Percentiles rank a stretch among this genome's conserved stretches.
Evolutionary conservation across 2,888 invertebrate genomes (phyloP).

Genomic region (Mesorhabditis belari): DNA sequence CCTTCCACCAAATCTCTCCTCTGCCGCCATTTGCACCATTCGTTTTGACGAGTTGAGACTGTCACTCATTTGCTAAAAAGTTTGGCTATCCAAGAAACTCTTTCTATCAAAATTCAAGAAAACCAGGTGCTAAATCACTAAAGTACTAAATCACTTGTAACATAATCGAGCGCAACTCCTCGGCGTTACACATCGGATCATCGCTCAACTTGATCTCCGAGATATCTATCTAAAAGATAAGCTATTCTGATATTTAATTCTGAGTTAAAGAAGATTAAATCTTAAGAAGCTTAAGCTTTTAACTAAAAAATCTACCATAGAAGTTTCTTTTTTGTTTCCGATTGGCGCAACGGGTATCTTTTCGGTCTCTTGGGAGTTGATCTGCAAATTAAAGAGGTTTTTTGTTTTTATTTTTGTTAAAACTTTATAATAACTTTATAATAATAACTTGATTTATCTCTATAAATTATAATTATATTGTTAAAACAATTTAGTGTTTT

Average conservation of each 20-base stretch:
- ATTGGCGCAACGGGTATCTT: neutral
- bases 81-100: neutral
- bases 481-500: too few species aligned
- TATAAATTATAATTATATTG: too few species aligned
- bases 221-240: constrained; percentile 31
- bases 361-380: too few species aligned
- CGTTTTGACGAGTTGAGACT: constrained; percentile 50
- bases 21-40: constrained; percentile 48
- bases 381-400: too few species aligned
- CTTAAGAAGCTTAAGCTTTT: too few species aligned
- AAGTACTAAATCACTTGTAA: constrained; percentile 25
- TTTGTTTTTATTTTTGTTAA: too few species aligned
- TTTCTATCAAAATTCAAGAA: neutral
- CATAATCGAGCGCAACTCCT: constrained; percentile 45
- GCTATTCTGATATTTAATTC: too few species aligned
- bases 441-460: too few species aligned
- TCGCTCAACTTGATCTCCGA: constrained; percentile 41
- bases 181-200: constrained; percentile 49
- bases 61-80: constrained; percentile 43
- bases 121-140: neutral
- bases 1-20: constrained; percentile 49
- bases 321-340: neutral
- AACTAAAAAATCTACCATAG: too few species aligned
- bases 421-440: too few species aligned
- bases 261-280: too few species aligned